These are phyloP conservation scores for Lipophrys pholis DNA, from an alignment of 2,113 vertebrate genomes.

Conservation along the genomic window DNA sequence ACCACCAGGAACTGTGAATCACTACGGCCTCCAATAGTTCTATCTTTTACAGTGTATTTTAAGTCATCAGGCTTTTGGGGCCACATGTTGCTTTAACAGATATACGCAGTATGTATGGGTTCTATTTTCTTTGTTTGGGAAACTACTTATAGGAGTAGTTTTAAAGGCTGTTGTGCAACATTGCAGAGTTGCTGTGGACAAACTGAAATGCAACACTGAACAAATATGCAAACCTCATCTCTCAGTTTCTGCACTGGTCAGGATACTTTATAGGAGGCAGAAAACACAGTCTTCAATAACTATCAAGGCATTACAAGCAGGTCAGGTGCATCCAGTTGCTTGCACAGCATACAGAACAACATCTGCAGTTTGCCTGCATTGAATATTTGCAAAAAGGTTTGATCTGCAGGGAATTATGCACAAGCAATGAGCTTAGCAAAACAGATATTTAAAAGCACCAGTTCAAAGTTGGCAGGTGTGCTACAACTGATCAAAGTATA, in stretches of 20 bases:
- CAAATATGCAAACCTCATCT: not conserved
- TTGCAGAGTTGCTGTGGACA: not conserved
- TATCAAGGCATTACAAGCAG: not conserved
- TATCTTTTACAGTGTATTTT: no score
- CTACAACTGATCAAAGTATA: constrained; percentile 28
- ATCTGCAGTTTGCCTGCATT: not conserved
- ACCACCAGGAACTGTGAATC: no score
- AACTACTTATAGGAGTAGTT: constrained; percentile 5
- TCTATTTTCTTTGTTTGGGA: not conserved
- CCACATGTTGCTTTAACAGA: not conserved
- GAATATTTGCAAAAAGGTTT: constrained; percentile 7
- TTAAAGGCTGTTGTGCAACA: constrained; percentile 23
- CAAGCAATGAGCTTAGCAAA: constrained; percentile 8
- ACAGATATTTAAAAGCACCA: constrained; percentile 11
- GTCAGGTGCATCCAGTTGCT: not conserved
- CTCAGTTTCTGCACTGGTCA: not conserved
- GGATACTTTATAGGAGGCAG: not conserved
- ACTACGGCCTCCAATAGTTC: no score
- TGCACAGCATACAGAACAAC: not conserved
- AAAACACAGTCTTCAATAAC: constrained; percentile 1
- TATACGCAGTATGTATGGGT: not conserved
- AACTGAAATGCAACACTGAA: constrained; percentile 1
- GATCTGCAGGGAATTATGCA: not conserved
- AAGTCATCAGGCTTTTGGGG: not conserved
- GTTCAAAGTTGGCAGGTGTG: constrained; percentile 31